Evolutionary conservation across 1,140 invertebrate genomes (phyloP).

Genomic region (Drosophila subpulchrella): DNA sequence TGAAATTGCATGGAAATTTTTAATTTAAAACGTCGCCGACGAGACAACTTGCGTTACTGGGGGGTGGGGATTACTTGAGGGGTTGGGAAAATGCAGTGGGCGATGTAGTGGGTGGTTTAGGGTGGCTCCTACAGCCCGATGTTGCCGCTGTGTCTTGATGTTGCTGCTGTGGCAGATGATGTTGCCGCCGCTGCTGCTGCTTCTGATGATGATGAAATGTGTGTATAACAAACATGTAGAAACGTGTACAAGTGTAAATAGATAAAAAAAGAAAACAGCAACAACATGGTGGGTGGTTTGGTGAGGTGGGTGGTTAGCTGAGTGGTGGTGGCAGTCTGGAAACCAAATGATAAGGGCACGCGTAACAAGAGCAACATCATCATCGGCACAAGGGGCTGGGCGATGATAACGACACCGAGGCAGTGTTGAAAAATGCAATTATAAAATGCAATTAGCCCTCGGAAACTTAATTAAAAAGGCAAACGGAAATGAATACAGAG

Average conservation of each 20-base stretch:
- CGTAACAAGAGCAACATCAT: conserved; percentile 33
- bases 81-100: background rate
- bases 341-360: conserved; percentile 45
- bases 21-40: conserved; percentile 44
- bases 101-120: background rate
- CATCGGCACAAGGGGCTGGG: conserved; percentile 4
- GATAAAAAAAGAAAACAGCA: conserved; percentile 64
- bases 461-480: conserved; percentile 56
- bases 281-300: conserved; percentile 13
- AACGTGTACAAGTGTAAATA: conserved; percentile 83
- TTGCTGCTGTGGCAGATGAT: background rate
- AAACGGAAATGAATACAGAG: conserved; percentile 48
- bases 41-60: background rate
- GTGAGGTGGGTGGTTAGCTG: background rate
- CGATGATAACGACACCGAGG: conserved; percentile 21
- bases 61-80: background rate
- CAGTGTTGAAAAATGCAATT: conserved; percentile 77
- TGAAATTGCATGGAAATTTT: conserved; percentile 68
- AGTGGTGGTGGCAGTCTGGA: conserved; percentile 22
- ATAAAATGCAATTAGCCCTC: conserved; percentile 70
- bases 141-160: background rate
- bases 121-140: background rate
- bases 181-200: conserved; percentile 25
- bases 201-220: conserved; percentile 60
- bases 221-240: conserved; percentile 69